Base-by-base conservation (phyloP, 2,797 vertebrate species). In the Lepilemur ruficaudatus region DNA sequence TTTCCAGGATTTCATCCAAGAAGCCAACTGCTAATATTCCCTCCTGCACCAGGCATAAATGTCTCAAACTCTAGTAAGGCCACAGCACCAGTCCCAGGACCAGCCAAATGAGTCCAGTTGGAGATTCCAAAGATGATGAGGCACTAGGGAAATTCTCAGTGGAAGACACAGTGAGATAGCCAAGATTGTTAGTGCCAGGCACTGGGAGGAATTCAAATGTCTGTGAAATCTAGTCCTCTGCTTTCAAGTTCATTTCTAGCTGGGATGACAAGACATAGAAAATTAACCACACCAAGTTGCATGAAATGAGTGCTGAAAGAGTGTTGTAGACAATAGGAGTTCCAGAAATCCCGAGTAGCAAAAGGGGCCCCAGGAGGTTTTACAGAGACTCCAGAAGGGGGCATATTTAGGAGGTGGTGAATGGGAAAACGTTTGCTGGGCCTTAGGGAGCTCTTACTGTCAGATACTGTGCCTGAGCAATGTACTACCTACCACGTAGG, bases 1-100 rank as follows among this genome's bases (percentile, higher is more conserved):
- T 78, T 89, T 82, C 83, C 12, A 89, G 43, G 75, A 92, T 96
- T 73, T 43, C 69, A 93, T 63, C 28, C 43, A 72, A 83, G 67
- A 93, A 95, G 28, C n/a, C 61, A 96, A 46, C 46, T 89, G 63
- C 63, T 89, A 91, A 78, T 46, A 82, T 61, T 80, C 17, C 38
- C 20, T 89, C 18, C 22, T 52, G 22, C 1, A 13, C 3, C 43
- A 76, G 59, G 20, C 13, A 80, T n/a, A 73, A 93, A 76, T 18
- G 8, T 88, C 92, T 96, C 48, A 43, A 80, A 38, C 52, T 95
- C 50, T 57, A 38, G 18, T 57, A 78, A 91, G 15, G 41, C 10
- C 72, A 87, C 38, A 86, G 32, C 95, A 25, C 41, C 5, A 20
- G 32, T 65, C 38, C 69, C 30, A 89, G 32, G n/a, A 7, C 72